Conservation (phyloP, 2,888 invertebrate species). For the Drosophila formosana region DNA sequence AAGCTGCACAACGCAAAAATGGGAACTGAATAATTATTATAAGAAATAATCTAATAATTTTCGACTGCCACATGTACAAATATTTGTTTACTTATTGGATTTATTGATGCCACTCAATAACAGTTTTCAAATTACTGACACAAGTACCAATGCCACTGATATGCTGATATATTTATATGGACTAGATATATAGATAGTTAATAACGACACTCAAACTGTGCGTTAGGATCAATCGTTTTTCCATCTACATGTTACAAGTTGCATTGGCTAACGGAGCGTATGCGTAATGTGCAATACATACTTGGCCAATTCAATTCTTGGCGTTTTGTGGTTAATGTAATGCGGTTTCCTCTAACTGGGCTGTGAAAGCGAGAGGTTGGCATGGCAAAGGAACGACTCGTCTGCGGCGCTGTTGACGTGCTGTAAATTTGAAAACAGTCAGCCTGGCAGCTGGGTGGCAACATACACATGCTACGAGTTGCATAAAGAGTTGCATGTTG, state of each 20-base stretch:
- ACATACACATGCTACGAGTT: neutral
- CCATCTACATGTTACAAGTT: neutral
- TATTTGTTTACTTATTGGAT: no score
- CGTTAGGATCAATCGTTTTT: neutral
- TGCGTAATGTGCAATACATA: slow-evolving; percentile 46
- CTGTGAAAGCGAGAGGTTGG: neutral
- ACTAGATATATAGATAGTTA: neutral
- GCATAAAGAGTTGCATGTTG: slow-evolving; percentile 73
- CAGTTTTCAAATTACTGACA: no score
- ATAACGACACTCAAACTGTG: neutral
- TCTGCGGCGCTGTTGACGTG: slow-evolving; percentile 59
- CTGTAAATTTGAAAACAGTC: slow-evolving; percentile 78
- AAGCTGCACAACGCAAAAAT: neutral
- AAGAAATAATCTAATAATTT: no score
- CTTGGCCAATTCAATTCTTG: slow-evolving; percentile 37
- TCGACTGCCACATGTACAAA: no score
- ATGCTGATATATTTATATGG: no score
- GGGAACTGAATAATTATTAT: no score
- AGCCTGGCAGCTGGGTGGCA: slow-evolving; percentile 24
- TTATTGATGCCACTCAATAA: no score
- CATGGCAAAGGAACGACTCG: neutral
- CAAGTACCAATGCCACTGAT: no score
- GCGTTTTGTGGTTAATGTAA: slow-evolving; percentile 63
- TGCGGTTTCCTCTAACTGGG: slow-evolving; percentile 34
- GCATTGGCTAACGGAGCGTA: slow-evolving; percentile 23